Percentiles rank a stretch among this genome's conserved stretches.
These are phyloP conservation scores for Myrmecophaga tridactyla DNA, from an alignment of 2,113 vertebrate genomes.

Conservation along the genomic window DNA sequence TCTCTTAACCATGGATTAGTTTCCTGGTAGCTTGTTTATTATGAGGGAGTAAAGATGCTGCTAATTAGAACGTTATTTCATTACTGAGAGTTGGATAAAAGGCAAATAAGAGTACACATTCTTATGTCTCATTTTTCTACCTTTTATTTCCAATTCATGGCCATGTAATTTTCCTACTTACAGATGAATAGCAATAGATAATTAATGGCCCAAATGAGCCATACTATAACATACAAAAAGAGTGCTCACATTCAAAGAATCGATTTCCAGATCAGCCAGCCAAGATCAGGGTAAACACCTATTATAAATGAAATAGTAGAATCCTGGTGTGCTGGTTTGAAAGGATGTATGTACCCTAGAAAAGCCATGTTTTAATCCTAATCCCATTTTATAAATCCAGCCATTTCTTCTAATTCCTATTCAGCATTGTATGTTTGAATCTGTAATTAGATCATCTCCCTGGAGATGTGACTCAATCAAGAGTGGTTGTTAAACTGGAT, in stretches of 20 bases:
- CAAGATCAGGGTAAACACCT: not conserved
- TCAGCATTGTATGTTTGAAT: no score
- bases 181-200: not conserved
- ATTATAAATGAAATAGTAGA: not conserved
- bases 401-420: no score
- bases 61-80: not conserved
- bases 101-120: not conserved
- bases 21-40: not conserved
- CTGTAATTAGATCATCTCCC: no score
- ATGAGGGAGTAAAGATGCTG: not conserved
- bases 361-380: no score
- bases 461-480: no score
- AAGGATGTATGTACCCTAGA: no score
- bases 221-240: not conserved
- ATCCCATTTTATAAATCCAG: no score
- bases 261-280: slow-evolving; percentile 25
- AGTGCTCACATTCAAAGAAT: not conserved
- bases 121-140: not conserved
- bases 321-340: no score
- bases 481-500: no score
- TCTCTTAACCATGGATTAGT: not conserved
- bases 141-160: not conserved
- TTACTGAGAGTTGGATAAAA: not conserved
- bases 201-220: not conserved
- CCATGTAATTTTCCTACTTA: slow-evolving; percentile 12